Percentiles rank a stretch among this genome's conserved stretches.
phyloP scores from a whole-genome alignment of 2,113 vertebrate species.

The Ochotona princeps region DNA sequence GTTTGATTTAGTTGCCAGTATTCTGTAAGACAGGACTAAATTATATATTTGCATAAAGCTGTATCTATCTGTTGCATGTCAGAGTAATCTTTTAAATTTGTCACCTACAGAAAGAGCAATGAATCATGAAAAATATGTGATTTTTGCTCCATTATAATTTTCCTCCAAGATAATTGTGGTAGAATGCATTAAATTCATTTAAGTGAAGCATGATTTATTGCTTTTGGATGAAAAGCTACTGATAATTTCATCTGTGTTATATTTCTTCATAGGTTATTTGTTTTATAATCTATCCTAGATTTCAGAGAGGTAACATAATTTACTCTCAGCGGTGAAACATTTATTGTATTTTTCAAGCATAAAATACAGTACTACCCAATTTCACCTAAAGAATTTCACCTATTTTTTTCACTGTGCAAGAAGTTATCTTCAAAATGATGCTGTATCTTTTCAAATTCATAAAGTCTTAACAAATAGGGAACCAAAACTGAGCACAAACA shows the following conservation, averaged over 20 bases:
- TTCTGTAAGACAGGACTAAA: neutral
- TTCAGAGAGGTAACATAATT: constrained; percentile 23
- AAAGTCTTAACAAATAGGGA: neutral
- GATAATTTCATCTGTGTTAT: constrained; percentile 30
- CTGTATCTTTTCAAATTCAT: neutral
- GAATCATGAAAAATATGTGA: constrained; percentile 21
- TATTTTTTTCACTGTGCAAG: constrained; percentile 1
- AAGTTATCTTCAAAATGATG: neutral
- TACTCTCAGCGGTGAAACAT: constrained; percentile 29
- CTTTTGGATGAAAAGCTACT: constrained; percentile 42
- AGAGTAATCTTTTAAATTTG: constrained; percentile 59
- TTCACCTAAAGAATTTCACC: neutral
- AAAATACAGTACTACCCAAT: constrained; percentile 21
- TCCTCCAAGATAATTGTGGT: constrained; percentile 46
- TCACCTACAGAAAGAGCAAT: constrained; percentile 44
- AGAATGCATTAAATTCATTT: constrained; percentile 46
- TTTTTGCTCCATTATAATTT: constrained; percentile 57
- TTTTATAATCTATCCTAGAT: constrained; percentile 46
- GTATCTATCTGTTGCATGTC: neutral
- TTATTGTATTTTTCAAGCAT: constrained; percentile 20
- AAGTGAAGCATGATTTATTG: constrained; percentile 57
- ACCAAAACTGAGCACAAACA: neutral
- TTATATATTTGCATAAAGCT: constrained; percentile 57
- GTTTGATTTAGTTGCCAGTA: neutral
- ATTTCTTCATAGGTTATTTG: constrained; percentile 57